Evolutionary conservation across 2,797 vertebrate genomes (phyloP).

Genomic region (Babyrousa celebensis): DNA sequence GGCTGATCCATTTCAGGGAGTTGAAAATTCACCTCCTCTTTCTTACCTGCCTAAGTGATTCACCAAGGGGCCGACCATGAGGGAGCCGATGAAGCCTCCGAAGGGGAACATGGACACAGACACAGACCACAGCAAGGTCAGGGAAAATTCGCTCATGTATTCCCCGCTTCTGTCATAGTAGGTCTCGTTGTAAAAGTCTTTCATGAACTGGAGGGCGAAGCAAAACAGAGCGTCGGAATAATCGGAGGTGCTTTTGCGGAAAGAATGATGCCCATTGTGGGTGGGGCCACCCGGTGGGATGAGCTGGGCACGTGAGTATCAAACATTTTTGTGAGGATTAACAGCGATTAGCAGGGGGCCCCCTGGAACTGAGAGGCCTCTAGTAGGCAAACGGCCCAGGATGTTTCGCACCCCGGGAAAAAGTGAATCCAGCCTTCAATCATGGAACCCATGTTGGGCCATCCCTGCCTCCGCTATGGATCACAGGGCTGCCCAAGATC

Average conservation of each 20-base stretch:
- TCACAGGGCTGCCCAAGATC: not conserved
- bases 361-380: not conserved
- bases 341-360: not conserved
- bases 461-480: no score
- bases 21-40: not conserved
- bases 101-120: slow-evolving; percentile 97
- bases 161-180: slow-evolving; percentile 87
- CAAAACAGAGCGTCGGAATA: slow-evolving; percentile 91
- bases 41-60: slow-evolving; percentile 95
- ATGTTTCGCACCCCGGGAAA: not conserved
- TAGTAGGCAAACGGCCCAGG: fast-evolving
- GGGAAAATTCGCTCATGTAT: slow-evolving; percentile 83
- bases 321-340: no score
- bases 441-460: not conserved
- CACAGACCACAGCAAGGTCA: slow-evolving; percentile 96
- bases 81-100: slow-evolving; percentile 96
- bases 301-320: fast-evolving
- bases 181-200: slow-evolving; percentile 95
- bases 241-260: slow-evolving; percentile 92
- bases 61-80: slow-evolving; percentile 96
- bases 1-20: fast-evolving
- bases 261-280: slow-evolving; percentile 88
- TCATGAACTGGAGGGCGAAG: slow-evolving; percentile 93
- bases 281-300: slow-evolving; percentile 70
- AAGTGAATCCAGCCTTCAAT: not conserved